A percentile compares a stretch with the other conserved stretches of the same genome.
Conservation (phyloP, 2,113 vertebrate species). For the Bagarius yarrelli region DNA sequence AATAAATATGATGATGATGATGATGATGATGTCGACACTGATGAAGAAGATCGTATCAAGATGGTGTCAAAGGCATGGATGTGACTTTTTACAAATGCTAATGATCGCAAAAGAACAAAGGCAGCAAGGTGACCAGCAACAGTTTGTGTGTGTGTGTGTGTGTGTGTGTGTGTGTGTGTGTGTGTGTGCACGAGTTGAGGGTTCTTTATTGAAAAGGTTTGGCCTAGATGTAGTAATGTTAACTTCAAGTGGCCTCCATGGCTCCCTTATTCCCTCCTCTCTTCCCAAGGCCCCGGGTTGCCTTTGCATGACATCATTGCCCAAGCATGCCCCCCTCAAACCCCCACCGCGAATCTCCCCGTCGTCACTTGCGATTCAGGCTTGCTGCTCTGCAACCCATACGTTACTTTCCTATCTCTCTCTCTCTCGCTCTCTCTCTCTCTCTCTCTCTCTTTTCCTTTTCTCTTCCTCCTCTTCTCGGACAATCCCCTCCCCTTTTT, state of each 20-base stretch:
- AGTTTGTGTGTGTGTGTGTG: constrained; percentile 13
- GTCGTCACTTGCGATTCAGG: constrained; percentile 80
- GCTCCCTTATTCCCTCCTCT: constrained; percentile 63
- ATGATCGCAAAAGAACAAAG: constrained; percentile 19
- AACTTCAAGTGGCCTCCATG: constrained; percentile 81
- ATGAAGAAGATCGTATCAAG: neutral
- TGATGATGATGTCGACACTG: neutral
- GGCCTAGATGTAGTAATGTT: constrained; percentile 78
- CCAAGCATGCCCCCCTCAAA: constrained; percentile 91
- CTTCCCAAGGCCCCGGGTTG: constrained; percentile 88
- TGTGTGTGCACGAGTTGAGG: constrained; percentile 39
- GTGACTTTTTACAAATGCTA: constrained; percentile 25
- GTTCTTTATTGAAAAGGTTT: constrained; percentile 68
- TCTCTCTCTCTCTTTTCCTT: constrained; percentile 59
- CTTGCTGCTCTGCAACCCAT: constrained; percentile 76
- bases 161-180: constrained; percentile 7
- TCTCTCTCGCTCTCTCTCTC: constrained; percentile 43
- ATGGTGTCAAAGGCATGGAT: neutral
- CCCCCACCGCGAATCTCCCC: constrained; percentile 84
- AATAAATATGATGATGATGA: neutral
- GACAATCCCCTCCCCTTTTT: constrained; percentile 72
- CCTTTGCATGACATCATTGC: constrained; percentile 98
- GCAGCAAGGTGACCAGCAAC: constrained; percentile 29
- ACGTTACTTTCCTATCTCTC: constrained; percentile 73
- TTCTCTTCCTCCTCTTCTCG: constrained; percentile 54